phyloP scores from a whole-genome alignment of 2,888 invertebrate species.

The Blastobasis lacticolella region DNA sequence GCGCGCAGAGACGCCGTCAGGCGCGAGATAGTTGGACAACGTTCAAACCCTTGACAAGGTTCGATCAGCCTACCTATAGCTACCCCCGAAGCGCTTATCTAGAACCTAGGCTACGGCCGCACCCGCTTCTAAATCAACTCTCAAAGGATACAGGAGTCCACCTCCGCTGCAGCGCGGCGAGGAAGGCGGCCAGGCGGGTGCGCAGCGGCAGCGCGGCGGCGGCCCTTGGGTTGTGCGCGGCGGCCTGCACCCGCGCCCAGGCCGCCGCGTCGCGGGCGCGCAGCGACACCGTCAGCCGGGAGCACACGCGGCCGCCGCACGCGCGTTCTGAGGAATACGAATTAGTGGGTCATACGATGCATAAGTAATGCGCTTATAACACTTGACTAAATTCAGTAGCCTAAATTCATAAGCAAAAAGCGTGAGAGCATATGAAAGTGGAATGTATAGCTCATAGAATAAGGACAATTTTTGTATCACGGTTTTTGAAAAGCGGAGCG shows the following conservation, averaged over 20 bases:
- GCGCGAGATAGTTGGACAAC: background rate
- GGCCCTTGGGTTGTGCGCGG: slow-evolving; percentile 93
- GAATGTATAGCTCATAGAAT: no score
- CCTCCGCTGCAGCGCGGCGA: slow-evolving; percentile 81
- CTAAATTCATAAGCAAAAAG: no score
- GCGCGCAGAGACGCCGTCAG: background rate
- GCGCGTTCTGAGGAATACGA: slow-evolving; percentile 72
- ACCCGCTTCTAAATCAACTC: background rate
- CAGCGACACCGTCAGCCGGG: slow-evolving; percentile 82
- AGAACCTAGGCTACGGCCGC: background rate
- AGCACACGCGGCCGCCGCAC: slow-evolving; percentile 84
- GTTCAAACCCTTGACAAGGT: no score
- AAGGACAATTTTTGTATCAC: no score
- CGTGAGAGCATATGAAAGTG: no score
- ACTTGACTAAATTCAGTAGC: no score
- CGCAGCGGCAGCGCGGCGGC: slow-evolving; percentile 83
- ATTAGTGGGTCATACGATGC: no score
- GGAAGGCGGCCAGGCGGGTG: slow-evolving; percentile 79
- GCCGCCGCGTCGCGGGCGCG: slow-evolving; percentile 85
- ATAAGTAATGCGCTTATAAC: no score
- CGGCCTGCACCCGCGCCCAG: slow-evolving; percentile 88
- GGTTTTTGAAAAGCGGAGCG: no score
- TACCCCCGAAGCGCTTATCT: background rate
- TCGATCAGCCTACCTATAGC: background rate
- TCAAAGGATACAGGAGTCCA: slow-evolving; percentile 81